phyloP scores from a whole-genome alignment of 2,113 vertebrate genomes.

The Etheostoma cragini region DNA sequence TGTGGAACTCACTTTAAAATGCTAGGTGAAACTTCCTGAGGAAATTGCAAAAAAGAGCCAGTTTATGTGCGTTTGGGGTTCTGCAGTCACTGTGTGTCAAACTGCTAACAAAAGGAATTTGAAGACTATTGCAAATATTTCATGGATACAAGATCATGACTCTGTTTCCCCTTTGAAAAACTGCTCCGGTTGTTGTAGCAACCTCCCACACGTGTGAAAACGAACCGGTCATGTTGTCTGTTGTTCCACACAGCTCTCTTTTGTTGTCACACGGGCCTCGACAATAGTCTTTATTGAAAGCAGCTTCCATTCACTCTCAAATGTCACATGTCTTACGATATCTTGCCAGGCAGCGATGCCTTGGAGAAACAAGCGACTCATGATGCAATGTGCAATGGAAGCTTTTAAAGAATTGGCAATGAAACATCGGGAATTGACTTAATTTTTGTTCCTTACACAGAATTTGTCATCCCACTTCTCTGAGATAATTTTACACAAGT shows the following conservation, averaged over 20 bases:
- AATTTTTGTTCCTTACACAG: background rate
- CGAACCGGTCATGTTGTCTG: conserved; percentile 11
- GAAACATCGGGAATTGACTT: background rate
- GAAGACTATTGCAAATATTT: background rate
- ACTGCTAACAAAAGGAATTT: background rate
- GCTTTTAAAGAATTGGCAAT: background rate
- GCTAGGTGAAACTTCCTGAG: background rate
- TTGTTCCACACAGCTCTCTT: conserved; percentile 36
- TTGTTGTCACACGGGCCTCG: conserved; percentile 60
- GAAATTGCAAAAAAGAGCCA: background rate
- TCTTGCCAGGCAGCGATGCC: conserved; percentile 53
- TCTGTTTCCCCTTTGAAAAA: background rate
- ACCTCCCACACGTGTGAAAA: conserved; percentile 9
- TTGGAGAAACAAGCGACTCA: conserved; percentile 41
- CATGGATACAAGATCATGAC: background rate
- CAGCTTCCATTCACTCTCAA: conserved; percentile 58
- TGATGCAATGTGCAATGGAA: background rate
- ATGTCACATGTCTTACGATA: conserved; percentile 67
- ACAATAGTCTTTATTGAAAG: conserved; percentile 67
- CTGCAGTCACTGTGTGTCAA: too few relatives aligned
- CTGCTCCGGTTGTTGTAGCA: background rate
- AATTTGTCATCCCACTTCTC: background rate
- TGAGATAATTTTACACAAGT: background rate
- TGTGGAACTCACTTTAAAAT: background rate
- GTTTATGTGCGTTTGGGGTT: background rate